A percentile compares a stretch with the other conserved stretches of the same genome.
Evolutionary conservation across 2,113 vertebrate genomes (phyloP).

Genomic region (Pterocles gutturalis): DNA sequence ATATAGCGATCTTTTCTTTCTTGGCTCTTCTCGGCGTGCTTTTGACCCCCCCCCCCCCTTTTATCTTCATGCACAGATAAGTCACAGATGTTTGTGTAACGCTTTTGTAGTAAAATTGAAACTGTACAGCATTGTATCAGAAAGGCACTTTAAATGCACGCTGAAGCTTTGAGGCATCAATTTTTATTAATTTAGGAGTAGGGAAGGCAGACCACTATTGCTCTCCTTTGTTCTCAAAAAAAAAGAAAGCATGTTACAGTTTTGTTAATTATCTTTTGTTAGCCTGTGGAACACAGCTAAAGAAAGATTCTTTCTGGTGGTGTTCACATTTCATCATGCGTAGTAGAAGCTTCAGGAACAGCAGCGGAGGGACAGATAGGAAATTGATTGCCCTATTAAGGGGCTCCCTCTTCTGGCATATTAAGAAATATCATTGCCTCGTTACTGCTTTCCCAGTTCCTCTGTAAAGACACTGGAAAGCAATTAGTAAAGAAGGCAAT

Average conservation of each 20-base stretch:
- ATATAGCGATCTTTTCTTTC: background rate
- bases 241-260: background rate
- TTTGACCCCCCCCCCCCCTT: background rate
- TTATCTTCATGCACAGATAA: background rate
- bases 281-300: constrained; percentile 27
- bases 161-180: background rate
- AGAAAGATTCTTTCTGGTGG: background rate
- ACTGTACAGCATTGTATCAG: background rate
- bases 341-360: background rate
- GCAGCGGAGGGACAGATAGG: background rate
- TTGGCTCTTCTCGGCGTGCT: background rate
- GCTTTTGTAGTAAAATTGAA: background rate
- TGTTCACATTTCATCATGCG: background rate
- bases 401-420: constrained; percentile 53
- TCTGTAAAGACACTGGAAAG: background rate
- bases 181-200: background rate
- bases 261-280: constrained; percentile 46
- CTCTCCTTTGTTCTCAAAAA: constrained; percentile 6
- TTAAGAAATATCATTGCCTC: background rate
- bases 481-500: background rate
- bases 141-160: background rate
- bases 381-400: constrained; percentile 6
- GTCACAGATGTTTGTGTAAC: constrained; percentile 24
- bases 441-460: background rate
- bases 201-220: background rate